A percentile compares a stretch with the other conserved stretches of the same genome.
phyloP scores from a whole-genome alignment of 1,140 invertebrate genomes.

The Chymomyza costata region DNA sequence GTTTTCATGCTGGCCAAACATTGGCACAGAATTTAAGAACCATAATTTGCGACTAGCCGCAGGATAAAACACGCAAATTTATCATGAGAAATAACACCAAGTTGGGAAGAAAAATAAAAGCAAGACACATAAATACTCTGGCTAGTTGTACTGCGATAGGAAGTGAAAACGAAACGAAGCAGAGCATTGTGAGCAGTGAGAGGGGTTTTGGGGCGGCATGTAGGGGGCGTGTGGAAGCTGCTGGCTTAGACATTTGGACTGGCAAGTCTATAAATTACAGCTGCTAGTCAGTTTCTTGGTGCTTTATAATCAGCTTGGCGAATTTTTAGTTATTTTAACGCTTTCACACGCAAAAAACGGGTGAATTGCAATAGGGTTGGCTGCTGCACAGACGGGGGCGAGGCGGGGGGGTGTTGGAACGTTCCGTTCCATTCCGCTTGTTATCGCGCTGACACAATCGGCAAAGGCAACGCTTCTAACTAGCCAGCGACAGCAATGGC shows the following conservation, averaged over 20 bases:
- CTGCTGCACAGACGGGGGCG: not conserved
- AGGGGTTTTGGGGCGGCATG: slow-evolving; percentile 7
- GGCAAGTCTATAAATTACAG: slow-evolving; percentile 62
- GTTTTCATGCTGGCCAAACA: slow-evolving; percentile 65
- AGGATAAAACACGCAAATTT: slow-evolving; percentile 68
- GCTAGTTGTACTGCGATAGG: slow-evolving; percentile 22
- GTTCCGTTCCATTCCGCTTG: slow-evolving; percentile 44
- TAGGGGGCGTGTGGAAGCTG: slow-evolving; percentile 18
- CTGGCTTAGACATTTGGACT: slow-evolving; percentile 23
- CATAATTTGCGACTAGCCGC: slow-evolving; percentile 63
- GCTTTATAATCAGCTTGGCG: slow-evolving; percentile 67
- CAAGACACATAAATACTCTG: slow-evolving; percentile 46
- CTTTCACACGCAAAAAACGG: slow-evolving; percentile 65
- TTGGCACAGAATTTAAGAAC: slow-evolving; percentile 61
- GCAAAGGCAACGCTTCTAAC: slow-evolving; percentile 39
- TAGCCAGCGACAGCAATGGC: no score
- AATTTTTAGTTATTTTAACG: no score
- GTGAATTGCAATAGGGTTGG: no score
- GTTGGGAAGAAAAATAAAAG: slow-evolving; percentile 25
- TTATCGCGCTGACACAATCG: slow-evolving; percentile 63
- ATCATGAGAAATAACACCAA: slow-evolving; percentile 57
- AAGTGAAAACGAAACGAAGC: slow-evolving; percentile 63
- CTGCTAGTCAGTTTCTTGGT: slow-evolving; percentile 43
- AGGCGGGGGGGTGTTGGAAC: slow-evolving; percentile 13
- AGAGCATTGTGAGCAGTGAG: slow-evolving; percentile 14